These are phyloP conservation scores for Diglossa brunneiventris DNA, from an alignment of 2,113 vertebrate genomes.

Conservation along the genomic window DNA sequence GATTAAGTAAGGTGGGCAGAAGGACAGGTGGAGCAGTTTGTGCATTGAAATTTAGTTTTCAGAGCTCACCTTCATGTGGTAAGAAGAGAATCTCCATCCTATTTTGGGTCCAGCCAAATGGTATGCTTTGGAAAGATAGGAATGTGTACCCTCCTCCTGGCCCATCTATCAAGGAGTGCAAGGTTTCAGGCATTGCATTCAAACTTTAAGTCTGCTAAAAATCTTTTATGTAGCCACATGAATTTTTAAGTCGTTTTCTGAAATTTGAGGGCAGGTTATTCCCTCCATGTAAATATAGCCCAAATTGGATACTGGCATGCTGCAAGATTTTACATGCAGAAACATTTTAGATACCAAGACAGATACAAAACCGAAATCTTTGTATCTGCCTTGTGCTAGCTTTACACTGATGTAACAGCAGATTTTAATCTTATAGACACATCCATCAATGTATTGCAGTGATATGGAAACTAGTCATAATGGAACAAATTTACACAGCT, in stretches of 20 bases:
- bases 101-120: neutral
- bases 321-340: constrained; percentile 15
- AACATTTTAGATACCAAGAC: neutral
- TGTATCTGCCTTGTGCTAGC: neutral
- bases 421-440: constrained; percentile 27
- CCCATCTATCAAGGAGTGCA: neutral
- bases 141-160: neutral
- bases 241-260: neutral
- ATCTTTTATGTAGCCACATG: neutral
- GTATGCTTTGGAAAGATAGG: neutral
- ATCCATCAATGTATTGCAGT: neutral
- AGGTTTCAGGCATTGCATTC: neutral
- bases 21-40: neutral
- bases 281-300: neutral
- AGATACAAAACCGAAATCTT: neutral
- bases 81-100: neutral
- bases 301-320: neutral
- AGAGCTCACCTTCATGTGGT: neutral
- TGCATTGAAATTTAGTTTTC: neutral
- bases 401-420: neutral
- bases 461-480: neutral
- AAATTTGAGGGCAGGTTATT: neutral
- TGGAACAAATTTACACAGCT: constrained; percentile 8
- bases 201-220: neutral
- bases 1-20: neutral